Evolutionary conservation across 2,113 vertebrate genomes (phyloP).

Genomic region (Hystrix cristata): DNA sequence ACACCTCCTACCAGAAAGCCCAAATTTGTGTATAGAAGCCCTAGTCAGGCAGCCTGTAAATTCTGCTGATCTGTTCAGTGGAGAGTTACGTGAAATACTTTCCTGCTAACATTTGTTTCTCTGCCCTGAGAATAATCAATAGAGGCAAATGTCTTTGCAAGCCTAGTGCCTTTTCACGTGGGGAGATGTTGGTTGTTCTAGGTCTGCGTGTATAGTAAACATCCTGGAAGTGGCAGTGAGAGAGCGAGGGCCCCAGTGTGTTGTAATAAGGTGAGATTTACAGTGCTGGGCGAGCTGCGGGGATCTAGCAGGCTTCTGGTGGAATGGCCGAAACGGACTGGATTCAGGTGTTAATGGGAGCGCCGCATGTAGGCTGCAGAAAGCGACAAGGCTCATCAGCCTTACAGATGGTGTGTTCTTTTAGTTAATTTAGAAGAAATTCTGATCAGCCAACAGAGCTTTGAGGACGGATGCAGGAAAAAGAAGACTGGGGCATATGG

Average conservation of each 20-base stretch:
- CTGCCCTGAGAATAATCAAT: constrained; percentile 2
- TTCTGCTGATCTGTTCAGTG: not conserved
- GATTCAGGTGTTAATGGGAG: constrained; percentile 44
- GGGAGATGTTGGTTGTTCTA: not conserved
- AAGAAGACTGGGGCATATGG: constrained; percentile 77
- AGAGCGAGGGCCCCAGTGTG: not conserved
- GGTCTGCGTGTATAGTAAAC: not conserved
- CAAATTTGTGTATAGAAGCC: not conserved
- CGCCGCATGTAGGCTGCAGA: not conserved
- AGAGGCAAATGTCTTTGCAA: not conserved
- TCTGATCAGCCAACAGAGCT: constrained; percentile 66
- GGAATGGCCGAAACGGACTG: not conserved
- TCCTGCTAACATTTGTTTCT: constrained; percentile 32
- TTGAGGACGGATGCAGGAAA: constrained; percentile 64
- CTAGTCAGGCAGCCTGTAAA: not conserved
- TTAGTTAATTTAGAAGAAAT: constrained; percentile 68
- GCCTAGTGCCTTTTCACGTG: not conserved
- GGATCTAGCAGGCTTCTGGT: not conserved
- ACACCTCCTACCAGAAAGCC: not conserved
- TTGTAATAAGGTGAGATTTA: constrained; percentile 48
- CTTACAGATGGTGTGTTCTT: constrained; percentile 71
- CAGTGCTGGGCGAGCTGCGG: not conserved
- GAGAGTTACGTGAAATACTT: not conserved
- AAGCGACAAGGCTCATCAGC: constrained; percentile 37
- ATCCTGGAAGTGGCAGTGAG: not conserved